Conservation (phyloP, 1,140 invertebrate genomes). For the Drosophila guanche region DNA sequence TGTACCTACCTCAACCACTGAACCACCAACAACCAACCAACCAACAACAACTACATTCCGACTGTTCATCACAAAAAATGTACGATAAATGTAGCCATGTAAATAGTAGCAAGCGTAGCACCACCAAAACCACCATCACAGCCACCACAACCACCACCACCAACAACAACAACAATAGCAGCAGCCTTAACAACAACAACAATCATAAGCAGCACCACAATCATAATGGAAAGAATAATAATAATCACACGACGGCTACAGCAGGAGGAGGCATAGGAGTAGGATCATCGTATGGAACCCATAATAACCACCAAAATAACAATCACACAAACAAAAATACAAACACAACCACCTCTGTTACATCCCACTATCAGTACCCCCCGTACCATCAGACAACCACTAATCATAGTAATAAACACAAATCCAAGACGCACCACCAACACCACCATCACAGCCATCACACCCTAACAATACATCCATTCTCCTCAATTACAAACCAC, state of each 20-base stretch:
- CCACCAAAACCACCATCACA: constrained; percentile 39
- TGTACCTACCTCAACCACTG: constrained; percentile 53
- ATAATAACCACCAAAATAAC: constrained; percentile 35
- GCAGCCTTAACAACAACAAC: constrained; percentile 70
- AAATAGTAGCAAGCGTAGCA: constrained; percentile 81
- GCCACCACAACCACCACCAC: constrained; percentile 61
- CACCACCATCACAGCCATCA: neutral
- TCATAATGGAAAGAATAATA: constrained; percentile 47
- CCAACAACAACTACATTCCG: constrained; percentile 59
- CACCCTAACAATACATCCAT: constrained; percentile 44
- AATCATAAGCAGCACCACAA: constrained; percentile 53
- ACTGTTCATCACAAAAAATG: constrained; percentile 63
- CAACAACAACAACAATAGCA: constrained; percentile 51
- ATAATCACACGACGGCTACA: constrained; percentile 46
- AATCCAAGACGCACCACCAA: constrained; percentile 50
- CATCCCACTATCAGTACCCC: too few relatives aligned
- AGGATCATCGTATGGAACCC: constrained; percentile 65
- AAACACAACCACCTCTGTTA: constrained; percentile 26
- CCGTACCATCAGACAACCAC: constrained; percentile 33
- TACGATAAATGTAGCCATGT: constrained; percentile 71
- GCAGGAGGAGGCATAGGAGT: constrained; percentile 31
- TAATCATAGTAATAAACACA: constrained; percentile 65
- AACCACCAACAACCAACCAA: constrained; percentile 13
- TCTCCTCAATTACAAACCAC: constrained; percentile 18
- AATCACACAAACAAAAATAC: constrained; percentile 36